phyloP scores from a whole-genome alignment of 2,113 vertebrate species.

The Tamias sibiricus region DNA sequence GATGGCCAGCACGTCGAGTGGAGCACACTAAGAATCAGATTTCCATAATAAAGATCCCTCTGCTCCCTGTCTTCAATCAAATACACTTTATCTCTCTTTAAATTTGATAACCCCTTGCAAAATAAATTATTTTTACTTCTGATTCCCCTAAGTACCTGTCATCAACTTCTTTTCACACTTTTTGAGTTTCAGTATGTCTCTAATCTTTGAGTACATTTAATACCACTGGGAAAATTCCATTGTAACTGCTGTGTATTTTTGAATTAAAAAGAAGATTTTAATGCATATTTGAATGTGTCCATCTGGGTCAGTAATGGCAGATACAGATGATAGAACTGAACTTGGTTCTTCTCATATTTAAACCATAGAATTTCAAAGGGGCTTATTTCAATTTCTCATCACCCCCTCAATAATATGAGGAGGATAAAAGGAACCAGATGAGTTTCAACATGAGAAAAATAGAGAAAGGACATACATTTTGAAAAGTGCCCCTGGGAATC shows the following conservation, averaged over 20 bases:
- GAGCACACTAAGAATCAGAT: not conserved
- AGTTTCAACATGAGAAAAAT: not conserved
- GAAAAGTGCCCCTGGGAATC: not conserved
- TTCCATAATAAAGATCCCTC: not conserved
- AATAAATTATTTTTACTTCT: conserved; percentile 73
- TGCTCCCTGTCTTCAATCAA: not conserved
- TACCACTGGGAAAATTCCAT: conserved; percentile 74
- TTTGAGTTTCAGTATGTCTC: conserved; percentile 77
- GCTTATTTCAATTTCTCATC: not conserved
- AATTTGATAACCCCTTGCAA: not conserved
- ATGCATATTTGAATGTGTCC: conserved; percentile 53
- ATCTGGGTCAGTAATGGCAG: conserved; percentile 33
- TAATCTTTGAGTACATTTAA: conserved; percentile 71
- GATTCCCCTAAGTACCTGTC: conserved; percentile 68
- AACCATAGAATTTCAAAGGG: not conserved
- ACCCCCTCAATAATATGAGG: not conserved
- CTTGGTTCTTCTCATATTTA: not conserved
- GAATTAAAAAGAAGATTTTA: not conserved
- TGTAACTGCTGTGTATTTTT: conserved; percentile 61
- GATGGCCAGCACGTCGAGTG: not conserved
- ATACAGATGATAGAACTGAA: not conserved
- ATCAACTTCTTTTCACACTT: conserved; percentile 55
- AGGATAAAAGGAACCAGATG: not conserved
- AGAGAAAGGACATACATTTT: not conserved
- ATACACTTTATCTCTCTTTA: not conserved